These are phyloP conservation scores for Ophthalmolycus amberensis DNA, from an alignment of 2,113 vertebrate genomes.

Conservation along the genomic window DNA sequence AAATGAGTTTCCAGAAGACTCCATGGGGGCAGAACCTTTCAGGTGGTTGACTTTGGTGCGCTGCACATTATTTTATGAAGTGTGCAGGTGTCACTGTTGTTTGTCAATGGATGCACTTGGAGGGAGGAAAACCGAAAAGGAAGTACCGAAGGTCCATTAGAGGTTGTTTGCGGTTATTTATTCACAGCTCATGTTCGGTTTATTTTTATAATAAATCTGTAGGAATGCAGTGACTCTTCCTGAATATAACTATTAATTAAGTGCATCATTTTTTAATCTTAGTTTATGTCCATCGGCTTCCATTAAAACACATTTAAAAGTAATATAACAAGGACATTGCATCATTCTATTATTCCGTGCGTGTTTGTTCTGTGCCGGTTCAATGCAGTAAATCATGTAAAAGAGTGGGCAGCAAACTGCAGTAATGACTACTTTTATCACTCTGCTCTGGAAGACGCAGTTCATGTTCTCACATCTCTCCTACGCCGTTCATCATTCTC, in stretches of 20 bases:
- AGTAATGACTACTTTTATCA: constrained; percentile 30
- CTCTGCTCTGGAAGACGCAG: constrained; percentile 5
- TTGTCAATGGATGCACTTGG: constrained; percentile 19
- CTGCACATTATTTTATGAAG: constrained; percentile 54
- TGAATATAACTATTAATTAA: background rate
- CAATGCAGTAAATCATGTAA: constrained; percentile 16
- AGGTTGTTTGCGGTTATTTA: constrained; percentile 13
- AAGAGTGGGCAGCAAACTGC: constrained; percentile 12
- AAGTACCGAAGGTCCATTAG: constrained; percentile 23
- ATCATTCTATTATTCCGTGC: background rate
- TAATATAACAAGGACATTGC: background rate
- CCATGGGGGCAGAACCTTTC: constrained; percentile 50
- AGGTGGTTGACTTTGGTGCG: constrained; percentile 53
- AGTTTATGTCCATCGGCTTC: background rate
- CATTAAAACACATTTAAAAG: background rate
- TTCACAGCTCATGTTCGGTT: background rate
- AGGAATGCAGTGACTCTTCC: background rate
- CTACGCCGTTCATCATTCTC: background rate
- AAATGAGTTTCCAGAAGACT: constrained; percentile 56
- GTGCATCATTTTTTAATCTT: background rate
- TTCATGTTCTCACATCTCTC: constrained; percentile 41
- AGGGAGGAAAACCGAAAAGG: constrained; percentile 11
- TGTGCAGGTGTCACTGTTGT: constrained; percentile 56
- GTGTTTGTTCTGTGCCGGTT: constrained; percentile 6
- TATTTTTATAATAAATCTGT: background rate